Conservation (phyloP, 2,113 vertebrate species). For the Oplegnathus fasciatus region DNA sequence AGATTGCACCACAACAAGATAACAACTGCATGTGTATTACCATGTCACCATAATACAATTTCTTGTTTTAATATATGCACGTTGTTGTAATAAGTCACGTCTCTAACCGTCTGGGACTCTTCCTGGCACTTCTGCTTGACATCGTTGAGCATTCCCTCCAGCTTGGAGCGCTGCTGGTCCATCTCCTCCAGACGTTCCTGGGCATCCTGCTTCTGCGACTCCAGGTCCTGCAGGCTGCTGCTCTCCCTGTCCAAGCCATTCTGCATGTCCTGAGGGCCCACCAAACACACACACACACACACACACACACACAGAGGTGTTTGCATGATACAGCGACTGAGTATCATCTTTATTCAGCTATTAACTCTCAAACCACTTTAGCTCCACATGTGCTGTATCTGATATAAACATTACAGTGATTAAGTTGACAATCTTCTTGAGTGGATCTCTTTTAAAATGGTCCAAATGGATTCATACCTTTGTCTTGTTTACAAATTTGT, state of each 20-base stretch:
- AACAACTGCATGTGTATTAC: not conserved
- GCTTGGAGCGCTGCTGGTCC: conserved; percentile 96
- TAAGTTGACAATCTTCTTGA: not conserved
- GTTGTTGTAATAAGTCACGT: not conserved
- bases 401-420: not conserved
- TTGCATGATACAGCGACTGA: not conserved
- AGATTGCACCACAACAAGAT: not conserved
- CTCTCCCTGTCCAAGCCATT: conserved; percentile 91
- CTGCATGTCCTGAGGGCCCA: conserved; percentile 88
- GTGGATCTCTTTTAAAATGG: not conserved
- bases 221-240: conserved; percentile 89
- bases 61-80: not conserved
- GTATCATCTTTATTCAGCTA: not conserved
- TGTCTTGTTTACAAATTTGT: not conserved
- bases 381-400: not conserved
- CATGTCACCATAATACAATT: conserved; percentile 10
- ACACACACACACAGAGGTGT: not conserved
- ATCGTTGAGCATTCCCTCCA: conserved; percentile 93
- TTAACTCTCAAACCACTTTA: not conserved
- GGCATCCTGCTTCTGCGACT: conserved; percentile 92
- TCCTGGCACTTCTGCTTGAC: conserved; percentile 93
- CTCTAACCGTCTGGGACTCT: conserved; percentile 91
- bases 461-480: not conserved
- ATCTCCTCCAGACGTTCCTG: conserved; percentile 94
- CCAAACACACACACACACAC: not conserved